These are phyloP conservation scores for Cyanistes caeruleus DNA, from an alignment of 2,113 vertebrate genomes.

Conservation along the genomic window DNA sequence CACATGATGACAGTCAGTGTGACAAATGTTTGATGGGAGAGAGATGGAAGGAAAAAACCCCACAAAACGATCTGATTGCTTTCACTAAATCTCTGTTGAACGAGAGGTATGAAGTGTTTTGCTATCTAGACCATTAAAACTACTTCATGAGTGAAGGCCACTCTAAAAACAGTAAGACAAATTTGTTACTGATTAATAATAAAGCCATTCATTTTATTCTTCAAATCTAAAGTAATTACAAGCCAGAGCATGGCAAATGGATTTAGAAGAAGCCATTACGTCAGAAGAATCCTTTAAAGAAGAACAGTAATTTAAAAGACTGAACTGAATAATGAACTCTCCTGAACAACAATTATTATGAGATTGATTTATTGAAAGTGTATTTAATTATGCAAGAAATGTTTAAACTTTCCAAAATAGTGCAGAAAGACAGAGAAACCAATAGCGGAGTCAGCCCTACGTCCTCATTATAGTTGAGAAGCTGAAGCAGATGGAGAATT, in stretches of 20 bases:
- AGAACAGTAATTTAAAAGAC: slow-evolving; percentile 72
- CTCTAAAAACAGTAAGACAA: slow-evolving; percentile 73
- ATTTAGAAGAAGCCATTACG: slow-evolving; percentile 68
- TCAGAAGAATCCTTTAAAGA: slow-evolving; percentile 75
- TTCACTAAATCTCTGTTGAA: slow-evolving; percentile 53
- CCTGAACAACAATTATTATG: slow-evolving; percentile 74
- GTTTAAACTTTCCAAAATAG: slow-evolving; percentile 72
- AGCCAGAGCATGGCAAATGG: slow-evolving; percentile 70
- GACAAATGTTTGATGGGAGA: not conserved
- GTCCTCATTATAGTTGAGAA: slow-evolving; percentile 46
- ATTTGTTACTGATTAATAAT: slow-evolving; percentile 74
- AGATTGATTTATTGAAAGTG: slow-evolving; percentile 74
- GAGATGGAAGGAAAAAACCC: not conserved
- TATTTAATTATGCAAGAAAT: slow-evolving; percentile 75
- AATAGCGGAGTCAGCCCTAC: slow-evolving; percentile 46
- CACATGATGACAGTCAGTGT: not conserved
- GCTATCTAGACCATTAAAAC: slow-evolving; percentile 59
- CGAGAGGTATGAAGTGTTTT: slow-evolving; percentile 54
- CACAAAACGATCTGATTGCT: slow-evolving; percentile 15
- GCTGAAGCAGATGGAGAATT: slow-evolving; percentile 59
- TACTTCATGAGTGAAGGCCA: slow-evolving; percentile 65
- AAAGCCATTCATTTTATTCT: slow-evolving; percentile 75
- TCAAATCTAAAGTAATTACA: slow-evolving; percentile 76
- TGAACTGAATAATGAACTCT: slow-evolving; percentile 75
- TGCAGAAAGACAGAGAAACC: slow-evolving; percentile 53